Percentiles rank a stretch among this genome's conserved stretches.
These are phyloP conservation scores for Reinhardtius hippoglossoides DNA, from an alignment of 2,113 vertebrate species.

Conservation along the genomic window DNA sequence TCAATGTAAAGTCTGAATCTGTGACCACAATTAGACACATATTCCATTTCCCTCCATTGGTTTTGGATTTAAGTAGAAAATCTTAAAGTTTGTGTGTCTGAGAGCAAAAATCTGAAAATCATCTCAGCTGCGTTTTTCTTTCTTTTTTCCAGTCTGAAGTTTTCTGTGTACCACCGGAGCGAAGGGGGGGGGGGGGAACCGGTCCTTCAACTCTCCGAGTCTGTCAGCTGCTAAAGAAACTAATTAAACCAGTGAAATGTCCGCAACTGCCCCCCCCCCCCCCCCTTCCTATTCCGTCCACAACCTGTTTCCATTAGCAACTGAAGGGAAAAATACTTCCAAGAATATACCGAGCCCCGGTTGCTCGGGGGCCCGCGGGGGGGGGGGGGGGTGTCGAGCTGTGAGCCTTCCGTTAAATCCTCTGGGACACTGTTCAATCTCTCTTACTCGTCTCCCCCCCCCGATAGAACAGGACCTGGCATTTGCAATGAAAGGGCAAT, in stretches of 20 bases:
- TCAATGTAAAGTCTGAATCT: too few relatives aligned
- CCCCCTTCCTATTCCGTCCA: not conserved
- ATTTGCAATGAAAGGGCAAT: slow-evolving; percentile 36
- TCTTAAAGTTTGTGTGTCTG: too few relatives aligned
- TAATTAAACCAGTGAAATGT: slow-evolving; percentile 2
- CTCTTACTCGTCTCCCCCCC: slow-evolving; percentile 18
- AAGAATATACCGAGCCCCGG: not conserved
- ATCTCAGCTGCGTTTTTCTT: too few relatives aligned
- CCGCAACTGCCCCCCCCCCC: not conserved
- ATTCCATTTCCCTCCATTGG: too few relatives aligned
- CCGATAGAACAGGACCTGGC: slow-evolving; percentile 39
- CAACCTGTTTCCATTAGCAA: slow-evolving; percentile 44
- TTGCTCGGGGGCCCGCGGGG: slow-evolving; percentile 1
- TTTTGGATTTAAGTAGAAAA: too few relatives aligned
- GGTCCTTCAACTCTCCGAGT: too few relatives aligned
- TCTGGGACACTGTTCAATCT: slow-evolving; percentile 37
- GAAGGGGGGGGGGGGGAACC: too few relatives aligned
- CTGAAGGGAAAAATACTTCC: not conserved
- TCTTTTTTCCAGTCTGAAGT: too few relatives aligned
- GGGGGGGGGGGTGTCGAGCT: slow-evolving; percentile 23
- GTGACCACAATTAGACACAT: too few relatives aligned
- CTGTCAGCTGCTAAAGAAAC: not conserved
- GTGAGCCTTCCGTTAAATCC: slow-evolving; percentile 6
- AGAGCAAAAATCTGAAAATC: too few relatives aligned
- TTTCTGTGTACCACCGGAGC: too few relatives aligned